Percentiles rank a stretch among this genome's conserved stretches.
Conservation (phyloP, 2,888 invertebrate genomes). For the Strigamia maritima region DNA sequence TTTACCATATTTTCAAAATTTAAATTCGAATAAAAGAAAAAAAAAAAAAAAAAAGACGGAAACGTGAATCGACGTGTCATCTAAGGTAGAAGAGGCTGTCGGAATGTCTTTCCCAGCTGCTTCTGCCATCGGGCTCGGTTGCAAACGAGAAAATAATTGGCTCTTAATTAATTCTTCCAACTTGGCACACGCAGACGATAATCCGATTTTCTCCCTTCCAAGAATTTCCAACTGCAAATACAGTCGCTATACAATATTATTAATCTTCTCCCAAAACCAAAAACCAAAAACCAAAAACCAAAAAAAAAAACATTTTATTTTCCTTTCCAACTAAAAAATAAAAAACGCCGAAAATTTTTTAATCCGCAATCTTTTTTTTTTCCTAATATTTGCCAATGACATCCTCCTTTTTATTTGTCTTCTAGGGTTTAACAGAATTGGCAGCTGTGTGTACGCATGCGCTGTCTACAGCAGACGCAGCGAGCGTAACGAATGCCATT, state of each 20-base stretch:
- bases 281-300: not conserved
- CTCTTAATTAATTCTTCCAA: conserved; percentile 22
- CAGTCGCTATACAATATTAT: not conserved
- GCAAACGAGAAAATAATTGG: conserved; percentile 27
- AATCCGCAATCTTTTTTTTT: not conserved
- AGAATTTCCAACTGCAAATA: not conserved
- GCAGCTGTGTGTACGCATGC: not conserved
- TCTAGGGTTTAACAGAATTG: not conserved
- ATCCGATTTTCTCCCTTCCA: conserved; percentile 14
- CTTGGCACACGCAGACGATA: conserved; percentile 14
- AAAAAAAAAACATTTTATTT: not conserved
- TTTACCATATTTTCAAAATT: not conserved
- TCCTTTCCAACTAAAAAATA: no score
- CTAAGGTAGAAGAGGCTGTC: not conserved
- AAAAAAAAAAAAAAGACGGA: not conserved
- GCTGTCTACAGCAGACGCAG: not conserved
- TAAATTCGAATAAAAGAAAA: not conserved
- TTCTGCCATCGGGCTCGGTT: conserved; percentile 22
- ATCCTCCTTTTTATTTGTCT: not conserved
- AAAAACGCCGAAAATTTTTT: no score
- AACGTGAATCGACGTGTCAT: conserved; percentile 2
- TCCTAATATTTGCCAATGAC: not conserved
- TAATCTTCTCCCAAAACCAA: not conserved
- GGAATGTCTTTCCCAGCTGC: conserved; percentile 17
- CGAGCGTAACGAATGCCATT: conserved; percentile 24